phyloP scores from a whole-genome alignment of 2,113 vertebrate genomes.

The Paramisgurnus dabryanus region DNA sequence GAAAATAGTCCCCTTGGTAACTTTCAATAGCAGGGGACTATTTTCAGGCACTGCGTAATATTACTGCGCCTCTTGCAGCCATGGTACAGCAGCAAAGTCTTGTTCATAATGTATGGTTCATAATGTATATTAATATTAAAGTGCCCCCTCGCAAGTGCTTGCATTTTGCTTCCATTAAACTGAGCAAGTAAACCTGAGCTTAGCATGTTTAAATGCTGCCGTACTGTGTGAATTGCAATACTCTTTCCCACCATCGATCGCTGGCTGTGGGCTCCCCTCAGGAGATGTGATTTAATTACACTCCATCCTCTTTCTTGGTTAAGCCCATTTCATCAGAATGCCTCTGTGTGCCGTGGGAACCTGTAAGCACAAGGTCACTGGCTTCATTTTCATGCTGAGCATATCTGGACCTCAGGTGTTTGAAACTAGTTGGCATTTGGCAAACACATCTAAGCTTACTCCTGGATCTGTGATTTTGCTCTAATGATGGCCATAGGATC shows the following conservation, averaged over 20 bases:
- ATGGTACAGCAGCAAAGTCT: too few relatives aligned
- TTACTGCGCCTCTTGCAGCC: too few relatives aligned
- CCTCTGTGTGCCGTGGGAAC: constrained; percentile 32
- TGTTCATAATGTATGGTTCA: too few relatives aligned
- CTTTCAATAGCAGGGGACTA: too few relatives aligned
- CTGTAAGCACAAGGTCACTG: constrained; percentile 33
- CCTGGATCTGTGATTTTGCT: constrained; percentile 15
- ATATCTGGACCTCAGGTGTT: constrained; percentile 16
- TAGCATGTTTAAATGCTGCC: constrained; percentile 45
- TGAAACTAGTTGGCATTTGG: constrained; percentile 21
- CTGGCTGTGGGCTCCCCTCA: constrained; percentile 6
- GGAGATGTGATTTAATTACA: constrained; percentile 43
- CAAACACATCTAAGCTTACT: not conserved
- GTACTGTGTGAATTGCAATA: constrained; percentile 1
- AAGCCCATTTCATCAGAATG: constrained; percentile 34
- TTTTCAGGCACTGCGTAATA: too few relatives aligned
- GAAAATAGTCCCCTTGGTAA: too few relatives aligned
- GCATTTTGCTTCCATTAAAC: constrained; percentile 24
- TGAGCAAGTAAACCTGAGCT: constrained; percentile 36
- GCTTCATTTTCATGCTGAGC: constrained; percentile 4
- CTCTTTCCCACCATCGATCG: constrained; percentile 43
- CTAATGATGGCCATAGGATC: not conserved
- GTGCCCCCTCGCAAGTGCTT: too few relatives aligned
- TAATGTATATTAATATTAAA: too few relatives aligned
- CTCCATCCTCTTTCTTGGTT: constrained; percentile 28